phyloP scores from a whole-genome alignment of 2,797 vertebrate genomes.

The Ptychadena robeensis region DNA sequence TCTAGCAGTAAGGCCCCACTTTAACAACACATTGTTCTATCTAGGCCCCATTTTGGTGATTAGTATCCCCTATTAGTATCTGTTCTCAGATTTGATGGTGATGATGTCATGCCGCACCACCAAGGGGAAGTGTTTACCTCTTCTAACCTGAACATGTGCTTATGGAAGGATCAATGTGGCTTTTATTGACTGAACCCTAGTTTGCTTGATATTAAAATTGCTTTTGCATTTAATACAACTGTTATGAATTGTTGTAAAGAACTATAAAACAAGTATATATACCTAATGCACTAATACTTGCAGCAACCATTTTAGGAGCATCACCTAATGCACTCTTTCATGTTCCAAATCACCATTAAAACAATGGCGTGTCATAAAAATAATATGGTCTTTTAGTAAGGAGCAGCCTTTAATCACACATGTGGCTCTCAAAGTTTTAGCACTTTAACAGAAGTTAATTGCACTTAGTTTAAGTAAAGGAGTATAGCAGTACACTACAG shows the following conservation, averaged over 20 bases:
- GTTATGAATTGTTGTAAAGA: conserved; percentile 17
- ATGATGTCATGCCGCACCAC: background rate
- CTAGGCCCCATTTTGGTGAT: too few relatives aligned
- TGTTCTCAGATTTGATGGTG: background rate
- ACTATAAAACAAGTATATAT: conserved; percentile 24
- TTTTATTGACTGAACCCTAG: background rate
- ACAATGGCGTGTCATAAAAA: conserved; percentile 12
- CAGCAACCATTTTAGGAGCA: conserved; percentile 7
- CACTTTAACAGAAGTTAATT: conserved; percentile 47
- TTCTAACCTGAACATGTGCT: background rate
- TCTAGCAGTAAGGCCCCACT: too few relatives aligned
- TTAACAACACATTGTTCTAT: too few relatives aligned
- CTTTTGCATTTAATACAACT: conserved; percentile 9
- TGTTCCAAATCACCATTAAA: conserved; percentile 52
- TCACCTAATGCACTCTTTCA: conserved; percentile 27
- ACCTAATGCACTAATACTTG: conserved; percentile 32
- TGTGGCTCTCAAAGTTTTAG: conserved; percentile 43
- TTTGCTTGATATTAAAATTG: conserved; percentile 26
- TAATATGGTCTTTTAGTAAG: conserved; percentile 44
- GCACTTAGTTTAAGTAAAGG: conserved; percentile 33
- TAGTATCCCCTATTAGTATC: background rate
- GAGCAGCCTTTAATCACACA: conserved; percentile 30
- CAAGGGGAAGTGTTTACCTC: background rate
- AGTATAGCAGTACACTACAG: conserved; percentile 6
- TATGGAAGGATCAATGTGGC: background rate